Conservation (phyloP, 2,797 vertebrate species). For the Neoniphon sammara region DNA sequence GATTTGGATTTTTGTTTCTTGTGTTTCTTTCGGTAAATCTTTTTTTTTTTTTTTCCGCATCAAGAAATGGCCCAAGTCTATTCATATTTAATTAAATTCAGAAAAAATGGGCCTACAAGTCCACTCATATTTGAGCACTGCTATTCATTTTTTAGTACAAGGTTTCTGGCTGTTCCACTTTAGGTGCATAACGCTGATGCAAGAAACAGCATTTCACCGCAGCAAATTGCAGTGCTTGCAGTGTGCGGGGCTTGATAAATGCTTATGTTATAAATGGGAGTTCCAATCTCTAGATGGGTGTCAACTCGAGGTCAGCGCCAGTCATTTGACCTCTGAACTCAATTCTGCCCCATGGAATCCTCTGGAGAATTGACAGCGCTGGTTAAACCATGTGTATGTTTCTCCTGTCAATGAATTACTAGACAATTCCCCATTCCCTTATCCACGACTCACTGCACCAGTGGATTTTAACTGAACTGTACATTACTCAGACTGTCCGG, state of each 20-base stretch:
- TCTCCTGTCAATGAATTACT: conserved; percentile 60
- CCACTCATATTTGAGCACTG: background rate
- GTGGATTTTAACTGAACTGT: conserved; percentile 63
- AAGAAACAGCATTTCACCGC: conserved; percentile 22
- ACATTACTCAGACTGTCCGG: conserved; percentile 50
- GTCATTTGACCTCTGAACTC: conserved; percentile 69
- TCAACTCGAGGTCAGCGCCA: conserved; percentile 63
- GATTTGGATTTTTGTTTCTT: background rate
- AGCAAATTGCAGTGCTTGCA: background rate
- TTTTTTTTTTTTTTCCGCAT: background rate
- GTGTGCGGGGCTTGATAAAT: conserved; percentile 35
- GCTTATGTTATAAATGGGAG: conserved; percentile 45
- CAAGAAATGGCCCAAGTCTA: background rate
- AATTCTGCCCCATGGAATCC: conserved; percentile 33
- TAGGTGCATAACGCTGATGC: background rate
- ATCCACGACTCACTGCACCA: conserved; percentile 56
- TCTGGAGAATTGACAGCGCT: conserved; percentile 32
- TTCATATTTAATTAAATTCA: background rate
- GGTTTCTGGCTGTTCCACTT: background rate
- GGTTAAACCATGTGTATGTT: conserved; percentile 37
- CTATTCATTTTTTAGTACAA: background rate
- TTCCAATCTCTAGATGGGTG: conserved; percentile 53
- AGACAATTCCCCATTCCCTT: conserved; percentile 43
- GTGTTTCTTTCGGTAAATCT: no score
- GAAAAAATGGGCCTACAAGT: background rate